Percentiles rank a stretch among this genome's conserved stretches.
Evolutionary conservation across 2,797 vertebrate species (phyloP).

Genomic region (Australoheros facetus): DNA sequence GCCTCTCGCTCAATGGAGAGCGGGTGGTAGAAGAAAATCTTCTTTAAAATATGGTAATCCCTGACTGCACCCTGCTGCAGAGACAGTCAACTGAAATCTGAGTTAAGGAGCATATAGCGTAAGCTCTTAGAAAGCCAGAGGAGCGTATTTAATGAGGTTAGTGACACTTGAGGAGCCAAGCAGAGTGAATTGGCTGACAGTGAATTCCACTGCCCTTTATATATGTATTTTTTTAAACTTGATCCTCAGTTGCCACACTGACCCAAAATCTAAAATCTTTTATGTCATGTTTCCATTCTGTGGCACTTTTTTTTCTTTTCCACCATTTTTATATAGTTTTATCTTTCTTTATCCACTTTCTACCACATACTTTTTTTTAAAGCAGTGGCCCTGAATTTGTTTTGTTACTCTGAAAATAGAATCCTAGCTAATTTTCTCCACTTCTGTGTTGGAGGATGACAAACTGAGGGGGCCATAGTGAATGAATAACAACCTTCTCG

Average conservation of each 20-base stretch:
- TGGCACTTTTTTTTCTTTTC: slow-evolving; percentile 5
- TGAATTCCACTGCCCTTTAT: slow-evolving; percentile 39
- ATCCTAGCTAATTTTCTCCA: neutral
- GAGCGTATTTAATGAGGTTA: slow-evolving; percentile 72
- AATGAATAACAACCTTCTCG: slow-evolving; percentile 35
- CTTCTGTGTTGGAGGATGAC: slow-evolving; percentile 8
- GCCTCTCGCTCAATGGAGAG: slow-evolving; percentile 53
- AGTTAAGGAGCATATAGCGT: slow-evolving; percentile 69
- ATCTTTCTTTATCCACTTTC: neutral
- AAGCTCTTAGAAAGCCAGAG: slow-evolving; percentile 60
- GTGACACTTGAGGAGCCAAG: slow-evolving; percentile 72
- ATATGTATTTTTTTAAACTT: neutral
- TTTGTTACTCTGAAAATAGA: neutral
- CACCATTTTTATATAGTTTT: neutral
- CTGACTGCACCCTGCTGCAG: slow-evolving; percentile 48
- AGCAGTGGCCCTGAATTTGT: neutral
- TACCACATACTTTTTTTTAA: neutral
- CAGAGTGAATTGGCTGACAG: slow-evolving; percentile 49
- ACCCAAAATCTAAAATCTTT: slow-evolving; percentile 36
- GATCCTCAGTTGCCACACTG: slow-evolving; percentile 44
- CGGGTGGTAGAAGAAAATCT: slow-evolving; percentile 63
- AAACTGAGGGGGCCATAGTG: slow-evolving; percentile 3
- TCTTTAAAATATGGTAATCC: slow-evolving; percentile 81
- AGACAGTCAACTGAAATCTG: slow-evolving; percentile 70
- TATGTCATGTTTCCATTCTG: slow-evolving; percentile 1